A percentile compares a stretch with the other conserved stretches of the same genome.
phyloP scores from a whole-genome alignment of 1,140 invertebrate genomes.

The Nymphalis io region DNA sequence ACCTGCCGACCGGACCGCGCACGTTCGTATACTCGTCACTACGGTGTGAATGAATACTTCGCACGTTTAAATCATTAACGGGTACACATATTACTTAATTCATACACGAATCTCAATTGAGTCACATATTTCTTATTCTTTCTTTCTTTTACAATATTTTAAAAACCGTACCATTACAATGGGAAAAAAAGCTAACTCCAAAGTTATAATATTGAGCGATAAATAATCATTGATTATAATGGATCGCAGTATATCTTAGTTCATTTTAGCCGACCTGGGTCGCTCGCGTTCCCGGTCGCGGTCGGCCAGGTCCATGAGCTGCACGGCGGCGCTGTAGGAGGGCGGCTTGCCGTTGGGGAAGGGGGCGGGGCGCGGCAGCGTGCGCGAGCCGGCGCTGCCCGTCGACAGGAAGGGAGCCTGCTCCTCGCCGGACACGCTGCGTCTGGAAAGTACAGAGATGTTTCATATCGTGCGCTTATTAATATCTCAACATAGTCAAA shows the following conservation, averaged over 20 bases:
- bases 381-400: conserved; percentile 53
- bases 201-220: too few relatives aligned
- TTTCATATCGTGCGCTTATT: neutral
- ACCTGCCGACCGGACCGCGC: conserved; percentile 33
- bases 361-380: conserved; percentile 64
- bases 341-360: conserved; percentile 76
- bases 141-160: too few relatives aligned
- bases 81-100: too few relatives aligned
- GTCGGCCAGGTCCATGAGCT: conserved; percentile 70
- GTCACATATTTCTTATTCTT: too few relatives aligned
- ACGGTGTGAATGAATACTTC: neutral
- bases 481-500: too few relatives aligned
- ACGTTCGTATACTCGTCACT: neutral
- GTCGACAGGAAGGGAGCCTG: conserved; percentile 76
- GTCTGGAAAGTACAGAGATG: conserved; percentile 47
- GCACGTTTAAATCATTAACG: neutral
- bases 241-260: neutral
- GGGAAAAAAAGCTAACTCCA: too few relatives aligned
- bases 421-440: conserved; percentile 66
- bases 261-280: conserved; percentile 43
- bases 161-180: too few relatives aligned
- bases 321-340: conserved; percentile 76
- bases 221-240: neutral
- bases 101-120: too few relatives aligned
- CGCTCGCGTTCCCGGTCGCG: conserved; percentile 52